Base-by-base conservation (phyloP, 1,140 invertebrate species). In the Colletes gigas region DNA sequence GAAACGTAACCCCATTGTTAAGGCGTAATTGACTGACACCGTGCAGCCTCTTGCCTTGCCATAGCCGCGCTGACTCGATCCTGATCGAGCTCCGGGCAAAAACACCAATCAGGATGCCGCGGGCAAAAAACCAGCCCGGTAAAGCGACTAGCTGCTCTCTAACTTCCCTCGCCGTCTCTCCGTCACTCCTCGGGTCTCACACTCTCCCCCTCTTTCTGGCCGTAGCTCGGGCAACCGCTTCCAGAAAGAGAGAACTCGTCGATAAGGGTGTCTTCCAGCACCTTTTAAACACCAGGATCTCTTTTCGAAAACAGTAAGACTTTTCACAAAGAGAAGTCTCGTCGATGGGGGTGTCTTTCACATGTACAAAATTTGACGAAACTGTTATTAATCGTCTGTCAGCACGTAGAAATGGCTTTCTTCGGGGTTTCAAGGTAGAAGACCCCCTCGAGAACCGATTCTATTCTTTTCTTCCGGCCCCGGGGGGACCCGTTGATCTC, bases 1-100 rank as follows among this genome's bases (percentile, higher is more conserved):
- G 91, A 91, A 92, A 93, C 89, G 89, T 93, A 92, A 93, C 89
- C 86, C 86, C 89, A 92, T 92, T 93, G 91, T 93, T 92, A 89
- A 87, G 85, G 82, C 83, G 89, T 92, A 92, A 92, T 93, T 92
- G 89, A 92, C 89, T 91, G 90, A 91, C 90, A 90, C 85, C 85
- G 84, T 89, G 87, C 86, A 88, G 82, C 78, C 72, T 85, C 83
- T 80, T 65, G 71, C 68, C 81, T 74, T 41, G 15, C 62, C 81
- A 73, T 50, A 60, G 62, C 79, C 74, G 62, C 52, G 79, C 82
- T 85, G 67, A 88, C 82, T 86, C 86, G 81, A 87, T 88, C 88
- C 79, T 30, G 72, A 84, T 88, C 86, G 80, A 76, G 74, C 60
- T 62, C 50, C 62, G 68, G 76, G 88, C 86, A 91, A 92, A 91